phyloP scores from a whole-genome alignment of 2,888 invertebrate genomes.

The Campoletis raptor region DNA sequence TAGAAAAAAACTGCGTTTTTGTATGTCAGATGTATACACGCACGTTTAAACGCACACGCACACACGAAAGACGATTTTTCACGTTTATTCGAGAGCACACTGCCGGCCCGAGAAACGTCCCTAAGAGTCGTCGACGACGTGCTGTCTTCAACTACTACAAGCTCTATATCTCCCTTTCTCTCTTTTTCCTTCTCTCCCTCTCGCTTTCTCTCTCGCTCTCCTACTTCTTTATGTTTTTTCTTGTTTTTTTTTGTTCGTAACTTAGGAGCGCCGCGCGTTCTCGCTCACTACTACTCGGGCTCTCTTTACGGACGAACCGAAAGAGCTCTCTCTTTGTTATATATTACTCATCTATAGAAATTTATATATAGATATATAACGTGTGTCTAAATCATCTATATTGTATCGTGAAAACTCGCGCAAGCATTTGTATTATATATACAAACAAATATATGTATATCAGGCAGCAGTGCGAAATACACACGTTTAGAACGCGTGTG shows the following conservation, averaged over 20 bases:
- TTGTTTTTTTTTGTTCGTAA: constrained; percentile 15
- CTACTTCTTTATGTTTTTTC: neutral
- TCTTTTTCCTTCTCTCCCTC: constrained; percentile 13
- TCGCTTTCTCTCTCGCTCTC: constrained; percentile 36
- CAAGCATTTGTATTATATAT: constrained; percentile 31
- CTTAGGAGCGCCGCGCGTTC: constrained; percentile 60
- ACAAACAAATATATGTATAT: constrained; percentile 24
- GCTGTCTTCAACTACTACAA: constrained; percentile 55
- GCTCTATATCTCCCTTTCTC: constrained; percentile 33
- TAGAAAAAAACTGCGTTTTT: constrained; percentile 20
- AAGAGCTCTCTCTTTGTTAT: constrained; percentile 28
- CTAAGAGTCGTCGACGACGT: constrained; percentile 57
- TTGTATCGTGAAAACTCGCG: constrained; percentile 18
- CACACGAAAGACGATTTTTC: constrained; percentile 33
- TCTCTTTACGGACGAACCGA: constrained; percentile 41
- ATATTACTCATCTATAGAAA: constrained; percentile 24
- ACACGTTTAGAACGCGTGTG: constrained; percentile 48
- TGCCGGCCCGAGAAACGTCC: constrained; percentile 56
- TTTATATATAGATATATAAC: constrained; percentile 3
- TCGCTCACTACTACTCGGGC: constrained; percentile 48
- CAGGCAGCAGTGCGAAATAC: constrained; percentile 3
- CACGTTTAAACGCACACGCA: neutral
- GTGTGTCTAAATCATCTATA: neutral
- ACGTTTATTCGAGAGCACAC: constrained; percentile 57
- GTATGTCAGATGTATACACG: constrained; percentile 10